A percentile compares a stretch with the other conserved stretches of the same genome.
Evolutionary conservation across 1,140 invertebrate species (phyloP).

Genomic region (Drosophila kikkawai): DNA sequence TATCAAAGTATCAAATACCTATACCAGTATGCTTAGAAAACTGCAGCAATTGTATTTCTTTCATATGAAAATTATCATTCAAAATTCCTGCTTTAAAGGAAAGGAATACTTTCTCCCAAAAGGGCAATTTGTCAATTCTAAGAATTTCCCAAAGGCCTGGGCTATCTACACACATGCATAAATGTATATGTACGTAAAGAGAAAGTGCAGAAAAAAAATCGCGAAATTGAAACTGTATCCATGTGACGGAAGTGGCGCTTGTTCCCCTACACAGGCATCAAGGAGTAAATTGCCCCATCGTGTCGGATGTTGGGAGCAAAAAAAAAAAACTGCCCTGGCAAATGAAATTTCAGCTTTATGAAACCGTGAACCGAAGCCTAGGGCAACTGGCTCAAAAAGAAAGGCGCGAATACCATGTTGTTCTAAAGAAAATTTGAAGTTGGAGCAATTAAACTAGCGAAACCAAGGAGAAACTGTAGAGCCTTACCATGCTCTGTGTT

Average conservation of each 20-base stretch:
- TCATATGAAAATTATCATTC: too few species aligned
- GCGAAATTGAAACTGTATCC: constrained; percentile 18
- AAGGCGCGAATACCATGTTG: not conserved
- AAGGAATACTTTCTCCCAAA: not conserved
- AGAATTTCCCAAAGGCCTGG: not conserved
- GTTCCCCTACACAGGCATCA: not conserved
- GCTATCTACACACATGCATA: not conserved
- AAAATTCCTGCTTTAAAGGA: not conserved
- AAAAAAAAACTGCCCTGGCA: not conserved
- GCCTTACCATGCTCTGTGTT: not conserved
- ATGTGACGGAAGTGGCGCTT: constrained; percentile 14
- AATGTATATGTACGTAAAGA: not conserved
- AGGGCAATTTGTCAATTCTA: not conserved
- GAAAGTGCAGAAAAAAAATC: not conserved
- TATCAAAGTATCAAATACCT: too few species aligned
- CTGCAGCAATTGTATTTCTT: not conserved
- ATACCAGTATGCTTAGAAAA: too few species aligned
- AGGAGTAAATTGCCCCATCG: constrained; percentile 7
- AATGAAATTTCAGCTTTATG: constrained; percentile 23
- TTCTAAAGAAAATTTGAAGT: not conserved
- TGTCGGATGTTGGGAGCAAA: not conserved
- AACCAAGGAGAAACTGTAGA: not conserved
- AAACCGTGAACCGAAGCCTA: not conserved
- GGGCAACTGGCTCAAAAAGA: not conserved
- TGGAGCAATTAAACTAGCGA: not conserved